These are phyloP conservation scores for Rhodophaea formosa DNA, from an alignment of 2,888 invertebrate genomes.

Conservation along the genomic window DNA sequence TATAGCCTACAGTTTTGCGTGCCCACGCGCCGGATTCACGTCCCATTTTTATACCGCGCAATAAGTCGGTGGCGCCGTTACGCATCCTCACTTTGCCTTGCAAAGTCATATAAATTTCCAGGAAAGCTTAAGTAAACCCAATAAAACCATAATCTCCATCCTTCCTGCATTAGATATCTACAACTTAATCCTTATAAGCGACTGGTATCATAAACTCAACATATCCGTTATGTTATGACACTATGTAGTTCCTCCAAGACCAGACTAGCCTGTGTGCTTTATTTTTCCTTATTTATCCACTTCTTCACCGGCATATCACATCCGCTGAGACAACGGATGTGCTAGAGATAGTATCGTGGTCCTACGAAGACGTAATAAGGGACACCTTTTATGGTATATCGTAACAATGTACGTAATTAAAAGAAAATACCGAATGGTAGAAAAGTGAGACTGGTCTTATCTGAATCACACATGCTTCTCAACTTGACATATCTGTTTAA, in stretches of 20 bases:
- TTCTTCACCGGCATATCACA: not conserved
- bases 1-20: too few species aligned
- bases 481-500: not conserved
- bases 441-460: not conserved
- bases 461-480: not conserved
- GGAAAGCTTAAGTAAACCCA: too few species aligned
- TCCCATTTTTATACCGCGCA: too few species aligned
- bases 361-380: not conserved
- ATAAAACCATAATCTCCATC: too few species aligned
- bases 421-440: not conserved
- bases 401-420: not conserved
- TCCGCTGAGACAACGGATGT: constrained; percentile 9
- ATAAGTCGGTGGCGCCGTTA: too few species aligned
- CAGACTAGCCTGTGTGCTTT: not conserved
- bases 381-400: not conserved
- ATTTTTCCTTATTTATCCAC: not conserved
- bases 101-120: too few species aligned
- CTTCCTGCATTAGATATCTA: too few species aligned
- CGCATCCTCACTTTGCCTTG: too few species aligned
- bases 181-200: too few species aligned
- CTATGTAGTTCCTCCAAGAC: not conserved
- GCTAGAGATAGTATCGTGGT: not conserved
- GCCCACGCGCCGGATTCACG: too few species aligned
- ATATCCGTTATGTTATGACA: too few species aligned
- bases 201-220: too few species aligned